Conservation (phyloP, 2,797 vertebrate genomes). For the Ispidina lecontei region DNA sequence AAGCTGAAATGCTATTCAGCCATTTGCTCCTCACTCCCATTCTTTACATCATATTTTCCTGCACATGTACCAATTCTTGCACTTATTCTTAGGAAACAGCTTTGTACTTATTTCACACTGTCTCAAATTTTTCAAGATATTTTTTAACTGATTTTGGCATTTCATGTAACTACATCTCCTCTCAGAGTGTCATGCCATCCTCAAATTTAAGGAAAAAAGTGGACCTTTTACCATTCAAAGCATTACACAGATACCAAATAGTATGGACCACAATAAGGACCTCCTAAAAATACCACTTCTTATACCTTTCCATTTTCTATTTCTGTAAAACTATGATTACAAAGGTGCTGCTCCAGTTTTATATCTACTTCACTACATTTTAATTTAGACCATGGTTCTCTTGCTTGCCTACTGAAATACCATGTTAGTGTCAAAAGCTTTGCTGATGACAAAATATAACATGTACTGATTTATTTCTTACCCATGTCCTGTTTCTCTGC, state of each 20-base stretch:
- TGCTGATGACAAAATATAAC: neutral
- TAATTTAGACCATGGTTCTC: neutral
- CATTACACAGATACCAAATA: neutral
- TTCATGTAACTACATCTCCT: neutral
- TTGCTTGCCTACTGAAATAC: neutral
- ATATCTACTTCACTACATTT: neutral
- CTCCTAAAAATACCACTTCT: neutral
- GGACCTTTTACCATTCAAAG: neutral
- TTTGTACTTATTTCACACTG: neutral
- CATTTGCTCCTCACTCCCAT: neutral
- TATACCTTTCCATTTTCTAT: neutral
- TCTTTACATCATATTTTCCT: neutral
- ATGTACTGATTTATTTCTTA: neutral
- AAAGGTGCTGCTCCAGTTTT: neutral
- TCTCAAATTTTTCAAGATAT: neutral
- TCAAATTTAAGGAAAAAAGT: neutral
- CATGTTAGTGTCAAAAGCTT: neutral
- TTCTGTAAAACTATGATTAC: neutral
- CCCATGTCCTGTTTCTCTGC: neutral
- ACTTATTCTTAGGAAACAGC: neutral
- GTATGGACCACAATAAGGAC: neutral
- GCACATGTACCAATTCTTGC: neutral
- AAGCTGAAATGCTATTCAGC: neutral
- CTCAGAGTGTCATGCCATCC: neutral
- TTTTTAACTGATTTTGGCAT: neutral